Conservation (phyloP, 2,113 vertebrate genomes). For the Thunnus maccoyii region DNA sequence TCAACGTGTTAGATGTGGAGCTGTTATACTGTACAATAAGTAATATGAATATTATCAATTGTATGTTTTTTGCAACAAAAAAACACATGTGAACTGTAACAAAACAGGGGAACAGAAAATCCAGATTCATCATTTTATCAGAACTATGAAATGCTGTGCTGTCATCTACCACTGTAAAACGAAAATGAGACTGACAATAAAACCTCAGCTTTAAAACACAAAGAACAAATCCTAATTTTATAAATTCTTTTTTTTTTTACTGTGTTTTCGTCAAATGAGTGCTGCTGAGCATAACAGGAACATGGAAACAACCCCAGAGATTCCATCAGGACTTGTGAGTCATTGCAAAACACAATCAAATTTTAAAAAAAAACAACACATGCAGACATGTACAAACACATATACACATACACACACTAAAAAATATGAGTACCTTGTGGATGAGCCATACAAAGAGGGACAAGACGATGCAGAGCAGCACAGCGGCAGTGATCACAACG, state of each 20-base stretch:
- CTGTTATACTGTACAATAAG: neutral
- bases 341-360: neutral
- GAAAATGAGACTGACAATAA: too few relatives aligned
- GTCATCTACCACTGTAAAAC: neutral
- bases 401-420: neutral
- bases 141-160: too few relatives aligned
- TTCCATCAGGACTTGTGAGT: slow-evolving; percentile 32
- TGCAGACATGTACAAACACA: neutral
- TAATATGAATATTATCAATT: neutral
- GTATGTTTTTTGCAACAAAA: neutral
- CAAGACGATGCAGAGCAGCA: slow-evolving; percentile 38
- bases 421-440: slow-evolving; percentile 56
- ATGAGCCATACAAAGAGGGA: slow-evolving; percentile 1
- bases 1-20: neutral
- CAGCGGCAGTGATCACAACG: neutral
- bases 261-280: neutral
- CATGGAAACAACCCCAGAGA: neutral
- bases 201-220: neutral
- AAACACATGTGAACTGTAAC: too few relatives aligned
- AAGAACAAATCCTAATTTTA: too few relatives aligned
- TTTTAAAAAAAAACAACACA: neutral
- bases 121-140: too few relatives aligned
- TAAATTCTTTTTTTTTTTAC: too few relatives aligned
- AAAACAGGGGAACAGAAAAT: too few relatives aligned
- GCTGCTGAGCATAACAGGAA: slow-evolving; percentile 1